Percentiles rank a stretch among this genome's conserved stretches.
Evolutionary conservation across 2,888 invertebrate species (phyloP).

Genomic region (Mesoligia furuncula): DNA sequence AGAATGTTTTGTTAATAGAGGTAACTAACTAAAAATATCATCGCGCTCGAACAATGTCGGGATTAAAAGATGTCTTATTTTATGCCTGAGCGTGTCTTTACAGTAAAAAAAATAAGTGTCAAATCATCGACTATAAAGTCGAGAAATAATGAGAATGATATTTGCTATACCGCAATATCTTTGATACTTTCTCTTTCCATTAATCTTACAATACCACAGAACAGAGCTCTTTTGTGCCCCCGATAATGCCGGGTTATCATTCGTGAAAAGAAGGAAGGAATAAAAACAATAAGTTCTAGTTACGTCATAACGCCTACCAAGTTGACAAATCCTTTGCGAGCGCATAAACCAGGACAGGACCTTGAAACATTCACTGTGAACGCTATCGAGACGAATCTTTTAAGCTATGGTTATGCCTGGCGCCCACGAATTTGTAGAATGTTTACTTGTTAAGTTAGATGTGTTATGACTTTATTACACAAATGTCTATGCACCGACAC

Average conservation of each 20-base stretch:
- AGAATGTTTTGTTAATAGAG: background rate
- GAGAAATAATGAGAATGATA: slow-evolving; percentile 14
- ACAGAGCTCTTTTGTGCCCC: background rate
- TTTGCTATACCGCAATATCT: slow-evolving; percentile 32
- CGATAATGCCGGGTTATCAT: slow-evolving; percentile 21
- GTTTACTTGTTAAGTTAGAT: slow-evolving; percentile 56
- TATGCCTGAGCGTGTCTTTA: background rate
- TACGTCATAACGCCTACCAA: slow-evolving; percentile 85
- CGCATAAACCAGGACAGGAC: slow-evolving; percentile 86
- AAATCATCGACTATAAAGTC: background rate
- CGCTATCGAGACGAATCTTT: slow-evolving; percentile 88
- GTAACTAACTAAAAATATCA: background rate
- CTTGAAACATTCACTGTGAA: slow-evolving; percentile 89
- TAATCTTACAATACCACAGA: slow-evolving; percentile 9
- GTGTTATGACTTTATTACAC: slow-evolving; percentile 32
- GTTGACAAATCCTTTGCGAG: slow-evolving; percentile 88
- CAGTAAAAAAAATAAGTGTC: background rate
- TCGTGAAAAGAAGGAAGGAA: slow-evolving; percentile 58
- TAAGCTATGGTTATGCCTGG: slow-evolving; percentile 77
- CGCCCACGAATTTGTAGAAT: slow-evolving; percentile 82
- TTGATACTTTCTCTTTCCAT: slow-evolving; percentile 43
- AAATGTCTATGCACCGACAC: slow-evolving; percentile 30
- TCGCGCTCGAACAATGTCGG: background rate
- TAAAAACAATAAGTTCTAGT: slow-evolving; percentile 75
- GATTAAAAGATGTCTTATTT: slow-evolving; percentile 2